Conservation (phyloP, 2,797 vertebrate genomes). For the Xenopus petersii region DNA sequence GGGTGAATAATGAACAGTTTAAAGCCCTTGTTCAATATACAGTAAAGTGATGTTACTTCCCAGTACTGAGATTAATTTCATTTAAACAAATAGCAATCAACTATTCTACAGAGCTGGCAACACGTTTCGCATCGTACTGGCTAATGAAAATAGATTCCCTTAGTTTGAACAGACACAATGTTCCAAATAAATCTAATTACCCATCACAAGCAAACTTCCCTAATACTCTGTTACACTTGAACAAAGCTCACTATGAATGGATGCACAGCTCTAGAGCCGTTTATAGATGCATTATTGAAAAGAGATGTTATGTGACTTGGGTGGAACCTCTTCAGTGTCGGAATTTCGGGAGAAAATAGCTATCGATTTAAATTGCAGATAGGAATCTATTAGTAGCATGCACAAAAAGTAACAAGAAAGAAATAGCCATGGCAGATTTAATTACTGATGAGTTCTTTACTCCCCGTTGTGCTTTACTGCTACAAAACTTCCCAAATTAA, state of each 20-base stretch:
- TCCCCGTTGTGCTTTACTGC: no score
- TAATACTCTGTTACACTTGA: background rate
- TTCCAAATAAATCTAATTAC: conserved; percentile 7
- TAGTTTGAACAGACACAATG: background rate
- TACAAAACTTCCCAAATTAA: no score
- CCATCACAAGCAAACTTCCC: background rate
- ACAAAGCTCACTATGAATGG: background rate
- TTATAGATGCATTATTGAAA: background rate
- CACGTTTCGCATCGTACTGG: background rate
- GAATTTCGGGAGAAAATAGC: no score
- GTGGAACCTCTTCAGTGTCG: no score
- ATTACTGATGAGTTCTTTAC: no score
- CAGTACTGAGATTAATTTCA: conserved; percentile 3
- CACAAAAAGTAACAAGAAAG: no score
- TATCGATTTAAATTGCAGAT: no score
- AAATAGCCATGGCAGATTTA: no score
- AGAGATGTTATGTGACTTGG: background rate
- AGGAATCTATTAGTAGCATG: no score
- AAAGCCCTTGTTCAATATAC: background rate
- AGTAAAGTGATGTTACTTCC: background rate
- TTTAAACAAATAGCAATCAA: conserved; percentile 6
- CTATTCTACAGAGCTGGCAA: background rate
- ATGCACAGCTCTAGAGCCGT: background rate
- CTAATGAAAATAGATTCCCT: background rate
- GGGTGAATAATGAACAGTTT: background rate